Evolutionary conservation across 2,797 vertebrate genomes (phyloP), one percentile per base, ranked within the genome.

Genomic region (Leptodactylus fallax): DNA sequence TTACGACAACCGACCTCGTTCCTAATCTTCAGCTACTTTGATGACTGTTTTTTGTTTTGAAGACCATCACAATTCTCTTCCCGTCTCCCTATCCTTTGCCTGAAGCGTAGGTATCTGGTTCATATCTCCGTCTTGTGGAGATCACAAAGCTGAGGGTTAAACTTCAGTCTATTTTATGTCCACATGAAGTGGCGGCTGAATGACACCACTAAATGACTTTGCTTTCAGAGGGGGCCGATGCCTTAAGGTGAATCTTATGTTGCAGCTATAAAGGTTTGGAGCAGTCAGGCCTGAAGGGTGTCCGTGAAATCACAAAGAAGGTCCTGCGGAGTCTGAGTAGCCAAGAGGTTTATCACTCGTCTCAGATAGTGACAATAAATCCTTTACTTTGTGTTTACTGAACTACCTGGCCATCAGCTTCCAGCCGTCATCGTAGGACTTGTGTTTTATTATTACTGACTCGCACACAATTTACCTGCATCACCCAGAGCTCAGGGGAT

Each of bases 211-310:
- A 49, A 71, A 56, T 27, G 27, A 83, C 72, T 58, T 83, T 63
- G 47, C 81, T 79, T 60, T 65, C 51, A 83, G 81, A 67, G 19
- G 14, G 81, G 65, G 47, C 81, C 60, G 72, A 23, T 83, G 80
- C 87, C 81, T 87, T 58, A 56, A 87, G 81, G 71, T 83, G 51
- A 83, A 79, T 81, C 81, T 71, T 83, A 58, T 87, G 61, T 83
- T 79, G 47, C 87, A 79, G 72, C 71, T 63, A 49, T 87, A 79
- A 84, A 84, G 63, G 61, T 65, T 69, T 27, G 76, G 85, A 60
- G 85, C 77, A 80, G 85, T 86, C 77, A 86, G 78, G 85, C 85
- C 85, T 86, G 78, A 86, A 86, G 85, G 77, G 77, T 71, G 85
- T 86, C 77, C 65, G 36, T 60, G 71, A 80, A 80, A 80, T 86